A percentile compares a stretch with the other conserved stretches of the same genome.
Evolutionary conservation across 2,113 vertebrate genomes (phyloP).

Genomic region (Spheniscus mendiculus): DNA sequence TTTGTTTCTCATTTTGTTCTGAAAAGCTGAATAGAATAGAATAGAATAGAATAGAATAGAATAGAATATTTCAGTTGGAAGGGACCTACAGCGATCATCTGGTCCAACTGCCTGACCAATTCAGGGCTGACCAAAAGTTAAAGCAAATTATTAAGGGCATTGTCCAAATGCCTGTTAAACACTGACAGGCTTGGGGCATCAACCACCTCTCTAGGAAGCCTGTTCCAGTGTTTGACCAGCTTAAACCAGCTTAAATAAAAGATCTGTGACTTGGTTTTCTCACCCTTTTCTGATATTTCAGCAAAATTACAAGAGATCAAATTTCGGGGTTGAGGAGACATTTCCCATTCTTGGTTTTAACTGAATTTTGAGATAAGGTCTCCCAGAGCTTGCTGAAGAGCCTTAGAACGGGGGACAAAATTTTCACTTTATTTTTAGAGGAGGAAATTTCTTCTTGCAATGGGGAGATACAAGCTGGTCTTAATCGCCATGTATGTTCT

Average conservation of each 20-base stretch:
- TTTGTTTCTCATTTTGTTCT: background rate
- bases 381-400: background rate
- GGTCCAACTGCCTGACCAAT: too few relatives aligned
- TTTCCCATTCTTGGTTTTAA: background rate
- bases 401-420: background rate
- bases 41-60: too few relatives aligned
- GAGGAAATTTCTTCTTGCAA: background rate
- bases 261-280: background rate
- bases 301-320: background rate
- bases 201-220: background rate
- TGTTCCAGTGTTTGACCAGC: background rate
- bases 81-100: background rate
- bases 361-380: background rate
- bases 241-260: background rate
- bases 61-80: background rate
- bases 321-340: background rate
- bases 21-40: background rate
- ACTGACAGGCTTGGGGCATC: background rate
- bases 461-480: background rate
- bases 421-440: background rate
- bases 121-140: background rate
- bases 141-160: background rate
- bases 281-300: background rate
- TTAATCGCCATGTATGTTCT: accelerated
- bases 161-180: background rate